Base-by-base conservation (phyloP, 2,888 invertebrate genomes). In the Drosophila bunnanda region DNA sequence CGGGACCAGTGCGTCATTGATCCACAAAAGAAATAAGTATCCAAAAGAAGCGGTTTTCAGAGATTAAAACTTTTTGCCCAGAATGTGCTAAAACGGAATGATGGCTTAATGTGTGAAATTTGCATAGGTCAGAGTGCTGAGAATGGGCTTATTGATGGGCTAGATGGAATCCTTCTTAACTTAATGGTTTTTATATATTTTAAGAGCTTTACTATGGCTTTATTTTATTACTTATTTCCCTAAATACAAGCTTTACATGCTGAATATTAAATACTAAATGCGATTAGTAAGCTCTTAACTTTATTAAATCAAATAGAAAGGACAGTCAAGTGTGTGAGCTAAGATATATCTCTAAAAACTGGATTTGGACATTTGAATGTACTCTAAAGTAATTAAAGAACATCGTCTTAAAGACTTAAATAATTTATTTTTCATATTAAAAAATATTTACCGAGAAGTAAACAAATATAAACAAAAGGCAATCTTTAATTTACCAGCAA, bases 31-130 rank as follows among this genome's bases (percentile, higher is more conserved):
- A 67, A 54, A 28, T 41, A 50, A 66, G 20, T 65, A 65, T 50
- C 65, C 17, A 36, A 30, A 30, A 50, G 50, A 65, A 65, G 41
- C 64, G 32, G 34, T 20, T 22, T 41, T 6, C 41, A 50, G 30
- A 64, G 66, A 50, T 65, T 65, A 34, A 20, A 34, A 25, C 41
- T 43, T 12, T n/a, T 30, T n/a, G 2, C 12, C n/a, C 6, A n/a
- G 15, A 32, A 46, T 64, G 39, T 32, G 39, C 65, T 25, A 41
- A 64, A 50, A 39, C n/a, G 17, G 34, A 50, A 50, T 65, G 41
- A 65, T 65, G 66, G 66, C 64, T 65, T 65, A 65, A 65, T 65
- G 64, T 65, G 41, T 15, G 9, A n/a, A 65, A 65, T 65, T 65
- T 65, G 64, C 64, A 65, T 65, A 65, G 66, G 64, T 64, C 64